Evolutionary conservation across 2,888 invertebrate species (phyloP).

Genomic region (Metopia argyrocephala): DNA sequence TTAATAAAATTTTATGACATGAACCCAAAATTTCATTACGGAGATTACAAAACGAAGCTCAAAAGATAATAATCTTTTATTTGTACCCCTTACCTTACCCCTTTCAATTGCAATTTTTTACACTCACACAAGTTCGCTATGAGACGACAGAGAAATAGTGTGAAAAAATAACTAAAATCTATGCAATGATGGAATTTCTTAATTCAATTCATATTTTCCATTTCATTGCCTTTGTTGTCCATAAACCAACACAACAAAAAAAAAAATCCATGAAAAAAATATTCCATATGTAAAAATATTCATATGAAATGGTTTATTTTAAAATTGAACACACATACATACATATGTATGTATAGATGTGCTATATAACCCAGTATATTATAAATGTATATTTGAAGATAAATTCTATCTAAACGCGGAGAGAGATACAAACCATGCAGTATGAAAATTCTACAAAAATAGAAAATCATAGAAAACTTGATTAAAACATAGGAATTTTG

Average conservation of each 20-base stretch:
- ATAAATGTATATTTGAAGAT: too few relatives aligned
- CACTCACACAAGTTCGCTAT: neutral
- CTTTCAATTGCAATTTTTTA: conserved; percentile 32
- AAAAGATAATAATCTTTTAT: conserved; percentile 31
- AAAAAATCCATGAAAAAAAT: neutral
- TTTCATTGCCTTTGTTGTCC: conserved; percentile 33
- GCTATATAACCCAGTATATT: too few relatives aligned
- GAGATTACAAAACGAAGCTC: conserved; percentile 19
- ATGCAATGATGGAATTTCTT: conserved; percentile 1
- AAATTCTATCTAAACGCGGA: too few relatives aligned
- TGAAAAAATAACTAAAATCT: neutral
- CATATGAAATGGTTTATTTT: conserved; percentile 29
- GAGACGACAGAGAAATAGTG: neutral
- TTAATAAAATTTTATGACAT: conserved; percentile 42
- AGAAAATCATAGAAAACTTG: too few relatives aligned
- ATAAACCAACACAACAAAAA: conserved; percentile 13
- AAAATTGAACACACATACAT: conserved; percentile 18
- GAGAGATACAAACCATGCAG: too few relatives aligned
- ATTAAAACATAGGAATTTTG: too few relatives aligned
- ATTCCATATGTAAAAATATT: too few relatives aligned
- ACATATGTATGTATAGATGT: too few relatives aligned
- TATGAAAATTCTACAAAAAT: too few relatives aligned
- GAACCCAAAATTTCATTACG: conserved; percentile 33
- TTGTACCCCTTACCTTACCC: too few relatives aligned
- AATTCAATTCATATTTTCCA: conserved; percentile 54